Evolutionary conservation across 92 coral and sea anemone genomes (phyloP).

Genomic region (Hydrozoanthus gracilis): DNA sequence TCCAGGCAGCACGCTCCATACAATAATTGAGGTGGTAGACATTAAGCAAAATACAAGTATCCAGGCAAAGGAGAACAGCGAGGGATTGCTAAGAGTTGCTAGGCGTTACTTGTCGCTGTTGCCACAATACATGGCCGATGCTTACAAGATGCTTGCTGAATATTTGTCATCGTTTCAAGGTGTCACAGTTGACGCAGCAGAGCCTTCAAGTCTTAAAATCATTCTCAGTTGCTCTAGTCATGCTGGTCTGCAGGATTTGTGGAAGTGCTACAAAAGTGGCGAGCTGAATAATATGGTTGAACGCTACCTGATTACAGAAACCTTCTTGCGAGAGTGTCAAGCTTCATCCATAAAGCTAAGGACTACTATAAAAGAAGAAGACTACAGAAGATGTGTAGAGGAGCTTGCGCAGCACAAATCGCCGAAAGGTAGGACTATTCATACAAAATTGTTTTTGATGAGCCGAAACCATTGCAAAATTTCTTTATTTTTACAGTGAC

Average conservation of each 20-base stretch:
- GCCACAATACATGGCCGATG: conserved; percentile 1
- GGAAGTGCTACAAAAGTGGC: conserved; percentile 15
- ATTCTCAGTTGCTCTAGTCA: not conserved
- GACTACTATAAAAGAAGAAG: conserved; percentile 13
- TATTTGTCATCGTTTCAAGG: not conserved
- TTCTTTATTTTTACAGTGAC: too few relatives aligned
- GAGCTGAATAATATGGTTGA: not conserved
- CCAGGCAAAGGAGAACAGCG: not conserved
- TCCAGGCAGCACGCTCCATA: too few relatives aligned
- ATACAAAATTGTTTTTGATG: too few relatives aligned
- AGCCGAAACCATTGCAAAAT: too few relatives aligned
- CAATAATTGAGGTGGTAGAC: too few relatives aligned
- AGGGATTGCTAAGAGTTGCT: not conserved
- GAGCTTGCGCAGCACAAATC: too few relatives aligned
- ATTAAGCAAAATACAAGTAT: not conserved
- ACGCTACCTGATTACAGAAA: not conserved
- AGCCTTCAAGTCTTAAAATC: conserved; percentile 2
- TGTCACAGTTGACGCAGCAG: not conserved
- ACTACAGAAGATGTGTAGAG: not conserved
- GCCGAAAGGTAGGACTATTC: too few relatives aligned
- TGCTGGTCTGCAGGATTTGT: conserved; percentile 3
- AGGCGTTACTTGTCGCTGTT: not conserved
- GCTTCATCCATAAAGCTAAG: not conserved
- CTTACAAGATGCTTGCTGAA: not conserved
- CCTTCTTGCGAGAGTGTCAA: not conserved